phyloP scores from a whole-genome alignment of 2,888 invertebrate species.

The Ecliptopera silaceata region DNA sequence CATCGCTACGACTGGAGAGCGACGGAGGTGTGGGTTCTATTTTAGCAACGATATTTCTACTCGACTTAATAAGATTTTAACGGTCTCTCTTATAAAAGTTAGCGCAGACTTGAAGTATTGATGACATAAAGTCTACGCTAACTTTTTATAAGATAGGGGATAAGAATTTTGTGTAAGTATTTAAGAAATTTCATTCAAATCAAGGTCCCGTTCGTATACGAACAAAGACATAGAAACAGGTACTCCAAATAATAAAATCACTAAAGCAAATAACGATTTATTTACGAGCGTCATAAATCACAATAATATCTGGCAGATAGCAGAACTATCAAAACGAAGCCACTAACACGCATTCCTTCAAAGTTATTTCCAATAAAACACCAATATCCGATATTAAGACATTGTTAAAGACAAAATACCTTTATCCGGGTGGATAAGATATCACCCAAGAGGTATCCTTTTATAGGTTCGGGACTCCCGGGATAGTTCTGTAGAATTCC shows the following conservation, averaged over 20 bases:
- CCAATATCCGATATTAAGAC: conserved; percentile 42
- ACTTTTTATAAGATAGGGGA: too few relatives aligned
- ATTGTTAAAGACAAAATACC: conserved; percentile 42
- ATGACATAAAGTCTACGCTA: too few relatives aligned
- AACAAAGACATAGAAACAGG: background rate
- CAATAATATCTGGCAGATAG: background rate
- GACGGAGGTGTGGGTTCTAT: too few relatives aligned
- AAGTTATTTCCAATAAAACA: conserved; percentile 37
- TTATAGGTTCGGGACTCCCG: conserved; percentile 33
- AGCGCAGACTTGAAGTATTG: too few relatives aligned
- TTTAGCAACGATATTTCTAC: too few relatives aligned
- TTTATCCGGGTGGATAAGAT: conserved; percentile 26
- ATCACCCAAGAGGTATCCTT: conserved; percentile 33
- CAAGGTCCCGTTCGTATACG: too few relatives aligned
- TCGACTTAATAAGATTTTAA: too few relatives aligned
- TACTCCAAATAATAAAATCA: background rate
- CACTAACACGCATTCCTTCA: conserved; percentile 32
- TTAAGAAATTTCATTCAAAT: too few relatives aligned
- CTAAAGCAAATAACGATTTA: background rate
- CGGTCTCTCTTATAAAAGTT: too few relatives aligned
- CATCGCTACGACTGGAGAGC: too few relatives aligned
- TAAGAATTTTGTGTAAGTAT: too few relatives aligned
- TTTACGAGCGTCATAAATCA: background rate
- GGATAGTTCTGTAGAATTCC: conserved; percentile 36
- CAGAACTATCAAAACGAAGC: conserved; percentile 12